Conservation (phyloP, 2,888 invertebrate genomes). For the Anaspis maculata region DNA sequence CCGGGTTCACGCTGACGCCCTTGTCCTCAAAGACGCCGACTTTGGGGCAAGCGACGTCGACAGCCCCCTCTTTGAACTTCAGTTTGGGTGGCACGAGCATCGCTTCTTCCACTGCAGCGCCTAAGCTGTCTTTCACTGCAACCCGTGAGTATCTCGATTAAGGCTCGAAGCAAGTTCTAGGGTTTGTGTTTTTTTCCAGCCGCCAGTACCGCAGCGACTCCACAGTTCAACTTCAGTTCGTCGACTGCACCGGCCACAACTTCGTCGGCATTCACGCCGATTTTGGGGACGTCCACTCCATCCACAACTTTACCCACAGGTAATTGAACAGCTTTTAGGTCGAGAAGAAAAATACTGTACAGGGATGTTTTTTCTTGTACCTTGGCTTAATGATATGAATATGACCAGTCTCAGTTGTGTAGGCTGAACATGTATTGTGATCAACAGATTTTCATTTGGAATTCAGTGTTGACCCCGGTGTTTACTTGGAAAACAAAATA, state of each 20-base stretch:
- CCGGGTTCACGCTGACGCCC: conserved; percentile 22
- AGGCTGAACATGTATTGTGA: too few relatives aligned
- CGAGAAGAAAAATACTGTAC: neutral
- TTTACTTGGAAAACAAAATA: too few relatives aligned
- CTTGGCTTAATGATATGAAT: conserved; percentile 16
- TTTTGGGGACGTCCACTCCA: conserved; percentile 5
- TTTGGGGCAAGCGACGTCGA: too few relatives aligned
- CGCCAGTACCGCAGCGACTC: conserved; percentile 7
- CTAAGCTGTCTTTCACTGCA: conserved; percentile 16
- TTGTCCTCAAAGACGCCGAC: conserved; percentile 13
- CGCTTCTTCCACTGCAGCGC: conserved; percentile 15
- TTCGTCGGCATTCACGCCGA: conserved; percentile 9
- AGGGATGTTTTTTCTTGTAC: neutral
- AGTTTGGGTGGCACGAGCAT: too few relatives aligned
- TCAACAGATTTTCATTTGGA: too few relatives aligned
- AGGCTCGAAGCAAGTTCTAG: conserved; percentile 2
- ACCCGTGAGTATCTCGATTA: conserved; percentile 33
- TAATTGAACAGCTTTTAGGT: neutral
- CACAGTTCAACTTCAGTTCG: conserved; percentile 10
- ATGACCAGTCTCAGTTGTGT: too few relatives aligned
- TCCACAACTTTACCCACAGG: conserved; percentile 4
- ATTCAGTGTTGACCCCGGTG: too few relatives aligned
- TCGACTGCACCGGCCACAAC: conserved; percentile 10
- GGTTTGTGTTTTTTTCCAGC: too few relatives aligned
- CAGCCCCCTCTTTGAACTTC: too few relatives aligned